Base-by-base conservation (phyloP, 2,888 invertebrate genomes). In the Apoderus coryli region DNA sequence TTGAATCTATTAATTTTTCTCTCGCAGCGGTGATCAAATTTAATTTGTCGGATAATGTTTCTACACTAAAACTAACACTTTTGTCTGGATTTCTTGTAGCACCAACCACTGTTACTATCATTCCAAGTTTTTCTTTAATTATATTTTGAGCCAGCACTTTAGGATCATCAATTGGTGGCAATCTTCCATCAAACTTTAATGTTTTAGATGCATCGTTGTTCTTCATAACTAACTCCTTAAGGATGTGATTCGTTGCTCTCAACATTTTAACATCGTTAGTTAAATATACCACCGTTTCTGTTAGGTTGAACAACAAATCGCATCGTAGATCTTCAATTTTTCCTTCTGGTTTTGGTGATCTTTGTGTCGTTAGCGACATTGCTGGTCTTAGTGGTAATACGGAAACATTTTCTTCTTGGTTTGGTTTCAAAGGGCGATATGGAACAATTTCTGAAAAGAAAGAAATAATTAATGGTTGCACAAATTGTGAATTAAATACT, bases 281-380 rank as follows among this genome's bases (percentile, higher is more conserved):
- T 19, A 19, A 19, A 6, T 6, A 19, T 6, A 19, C n/a, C n/a
- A 19, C n/a, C 6, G 19, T 19, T 19, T 19, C n/a, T 6, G 19
- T 19, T 19, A 19, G 19, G n/a, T 19, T 19, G 19, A 19, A 19
- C 6, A 19, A n/a, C n/a, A n/a, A n/a, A n/a, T n/a, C n/a, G n/a
- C n/a, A n/a, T n/a, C n/a, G n/a, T n/a, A n/a, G n/a, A n/a, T n/a
- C n/a, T n/a, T n/a, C n/a, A n/a, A n/a, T n/a, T n/a, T n/a, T n/a
- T n/a, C n/a, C n/a, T n/a, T n/a, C n/a, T n/a, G n/a, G n/a, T n/a
- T n/a, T n/a, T n/a, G n/a, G n/a, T n/a, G n/a, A n/a, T n/a, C n/a
- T n/a, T n/a, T n/a, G n/a, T n/a, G n/a, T n/a, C n/a, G n/a, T n/a
- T n/a, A n/a, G n/a, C n/a, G n/a, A n/a, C n/a, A n/a, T n/a, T n/a